A percentile compares a stretch with the other conserved stretches of the same genome.
Conservation (phyloP, 2,797 vertebrate species). For the Neosalanx taihuensis region DNA sequence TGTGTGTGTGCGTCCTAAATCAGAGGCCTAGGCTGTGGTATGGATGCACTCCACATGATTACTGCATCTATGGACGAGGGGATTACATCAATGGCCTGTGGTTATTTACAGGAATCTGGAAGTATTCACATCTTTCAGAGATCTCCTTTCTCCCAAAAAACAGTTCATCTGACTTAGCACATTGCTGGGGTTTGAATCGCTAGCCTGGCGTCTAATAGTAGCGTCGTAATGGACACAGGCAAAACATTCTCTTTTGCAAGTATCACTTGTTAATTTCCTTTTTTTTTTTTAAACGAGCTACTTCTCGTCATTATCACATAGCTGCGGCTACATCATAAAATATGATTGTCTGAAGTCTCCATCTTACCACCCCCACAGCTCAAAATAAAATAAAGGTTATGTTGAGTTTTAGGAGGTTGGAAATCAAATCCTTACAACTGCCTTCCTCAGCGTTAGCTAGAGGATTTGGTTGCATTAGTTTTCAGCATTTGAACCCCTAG, state of each 20-base stretch:
- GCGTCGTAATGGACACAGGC: not conserved
- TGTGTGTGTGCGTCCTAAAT: too few species aligned
- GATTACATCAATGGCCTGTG: too few species aligned
- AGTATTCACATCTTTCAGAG: not conserved
- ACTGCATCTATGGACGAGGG: too few species aligned
- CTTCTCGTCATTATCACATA: constrained; percentile 1
- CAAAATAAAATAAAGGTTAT: too few species aligned
- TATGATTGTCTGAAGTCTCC: constrained; percentile 25
- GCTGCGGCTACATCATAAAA: constrained; percentile 12
- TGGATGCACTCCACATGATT: too few species aligned
- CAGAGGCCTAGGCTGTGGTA: too few species aligned
- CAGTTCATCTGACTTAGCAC: not conserved
- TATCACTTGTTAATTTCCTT: constrained; percentile 12
- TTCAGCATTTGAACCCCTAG: too few species aligned
- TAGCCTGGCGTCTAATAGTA: not conserved
- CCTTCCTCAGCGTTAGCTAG: not conserved
- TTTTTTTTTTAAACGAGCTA: constrained; percentile 1
- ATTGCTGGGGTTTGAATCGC: not conserved
- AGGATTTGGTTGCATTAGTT: not conserved
- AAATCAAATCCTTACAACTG: not conserved
- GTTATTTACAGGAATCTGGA: too few species aligned
- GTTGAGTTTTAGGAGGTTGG: not conserved
- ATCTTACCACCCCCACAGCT: not conserved
- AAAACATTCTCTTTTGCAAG: not conserved
- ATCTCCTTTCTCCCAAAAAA: not conserved